Evolutionary conservation across 2,888 invertebrate genomes (phyloP).

Genomic region (Clostera curtula): DNA sequence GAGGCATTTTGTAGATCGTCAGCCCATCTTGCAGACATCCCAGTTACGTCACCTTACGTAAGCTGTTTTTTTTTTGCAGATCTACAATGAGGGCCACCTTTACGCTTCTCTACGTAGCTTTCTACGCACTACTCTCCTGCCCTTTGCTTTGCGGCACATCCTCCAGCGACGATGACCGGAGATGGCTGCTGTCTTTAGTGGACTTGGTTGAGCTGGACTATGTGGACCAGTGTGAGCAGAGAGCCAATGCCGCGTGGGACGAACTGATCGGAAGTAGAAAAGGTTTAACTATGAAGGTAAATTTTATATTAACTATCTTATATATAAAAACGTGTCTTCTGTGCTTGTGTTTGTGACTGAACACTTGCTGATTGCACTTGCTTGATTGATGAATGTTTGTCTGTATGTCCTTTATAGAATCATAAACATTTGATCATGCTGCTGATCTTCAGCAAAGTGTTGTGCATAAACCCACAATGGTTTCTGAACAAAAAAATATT

Average conservation of each 20-base stretch:
- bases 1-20: too few relatives aligned
- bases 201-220: slow-evolving; percentile 65
- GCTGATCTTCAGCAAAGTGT: too few relatives aligned
- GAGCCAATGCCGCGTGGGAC: slow-evolving; percentile 55
- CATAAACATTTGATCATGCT: too few relatives aligned
- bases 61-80: slow-evolving; percentile 27
- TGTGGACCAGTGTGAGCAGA: slow-evolving; percentile 57
- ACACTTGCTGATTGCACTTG: too few relatives aligned
- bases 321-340: not conserved
- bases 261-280: slow-evolving; percentile 49
- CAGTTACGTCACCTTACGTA: not conserved
- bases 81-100: slow-evolving; percentile 45
- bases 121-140: slow-evolving; percentile 41
- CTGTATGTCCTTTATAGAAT: too few relatives aligned
- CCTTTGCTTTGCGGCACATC: slow-evolving; percentile 45
- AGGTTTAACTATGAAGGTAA: slow-evolving; percentile 47
- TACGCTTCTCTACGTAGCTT: slow-evolving; percentile 38
- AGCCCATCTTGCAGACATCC: too few relatives aligned
- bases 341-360: not conserved
- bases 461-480: too few relatives aligned
- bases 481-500: too few relatives aligned
- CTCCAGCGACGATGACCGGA: slow-evolving; percentile 46
- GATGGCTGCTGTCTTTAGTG: slow-evolving; percentile 52
- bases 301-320: slow-evolving; percentile 2
- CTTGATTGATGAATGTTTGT: too few relatives aligned